Conservation (phyloP, 2,888 invertebrate species). For the Lapara coniferarum region DNA sequence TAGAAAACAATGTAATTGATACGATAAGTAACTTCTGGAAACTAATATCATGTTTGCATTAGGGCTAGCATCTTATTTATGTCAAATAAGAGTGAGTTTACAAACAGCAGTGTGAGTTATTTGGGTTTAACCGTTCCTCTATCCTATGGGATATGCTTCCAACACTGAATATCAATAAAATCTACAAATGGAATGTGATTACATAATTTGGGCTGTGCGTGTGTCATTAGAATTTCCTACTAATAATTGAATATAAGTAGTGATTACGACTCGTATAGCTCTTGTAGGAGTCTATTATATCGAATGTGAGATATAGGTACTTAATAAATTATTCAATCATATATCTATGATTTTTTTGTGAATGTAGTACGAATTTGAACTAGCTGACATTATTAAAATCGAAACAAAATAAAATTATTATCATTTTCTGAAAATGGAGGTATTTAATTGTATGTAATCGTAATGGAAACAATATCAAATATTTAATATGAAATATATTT, state of each 20-base stretch:
- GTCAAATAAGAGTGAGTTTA: no score
- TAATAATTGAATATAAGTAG: constrained; percentile 35
- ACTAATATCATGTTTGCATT: neutral
- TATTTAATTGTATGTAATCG: no score
- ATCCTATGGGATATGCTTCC: no score
- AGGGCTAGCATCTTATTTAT: no score
- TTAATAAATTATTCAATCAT: constrained; percentile 15
- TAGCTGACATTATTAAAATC: neutral
- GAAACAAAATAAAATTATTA: no score
- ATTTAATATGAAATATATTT: no score
- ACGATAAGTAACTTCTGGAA: neutral
- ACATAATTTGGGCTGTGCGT: constrained; percentile 60
- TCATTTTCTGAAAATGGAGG: no score
- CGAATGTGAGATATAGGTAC: constrained; percentile 36
- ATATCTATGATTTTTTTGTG: neutral
- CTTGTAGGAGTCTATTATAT: constrained; percentile 24
- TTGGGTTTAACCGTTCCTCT: no score
- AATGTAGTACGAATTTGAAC: neutral
- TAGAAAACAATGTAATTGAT: neutral
- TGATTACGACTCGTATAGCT: constrained; percentile 22
- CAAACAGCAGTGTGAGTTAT: no score
- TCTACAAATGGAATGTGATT: constrained; percentile 43
- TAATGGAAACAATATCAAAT: no score
- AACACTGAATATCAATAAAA: neutral
- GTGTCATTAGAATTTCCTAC: constrained; percentile 43